Conservation (phyloP, 2,113 vertebrate genomes). For the Piaya cayana region DNA sequence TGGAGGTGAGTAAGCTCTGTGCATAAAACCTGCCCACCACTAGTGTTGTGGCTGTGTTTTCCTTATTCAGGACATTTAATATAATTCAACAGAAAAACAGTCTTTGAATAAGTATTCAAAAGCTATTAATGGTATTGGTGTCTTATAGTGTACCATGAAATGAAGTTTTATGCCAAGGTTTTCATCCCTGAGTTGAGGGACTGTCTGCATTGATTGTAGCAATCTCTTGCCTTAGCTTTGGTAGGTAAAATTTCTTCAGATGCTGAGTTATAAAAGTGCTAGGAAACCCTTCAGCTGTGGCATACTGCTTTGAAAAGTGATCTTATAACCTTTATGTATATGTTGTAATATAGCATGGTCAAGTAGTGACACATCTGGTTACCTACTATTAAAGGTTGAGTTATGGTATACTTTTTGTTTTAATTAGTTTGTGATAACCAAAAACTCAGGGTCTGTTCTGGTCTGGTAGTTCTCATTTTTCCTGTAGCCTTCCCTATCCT, state of each 20-base stretch:
- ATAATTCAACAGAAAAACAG: neutral
- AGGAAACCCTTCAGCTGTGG: constrained; percentile 50
- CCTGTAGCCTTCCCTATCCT: constrained; percentile 64
- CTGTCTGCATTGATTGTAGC: constrained; percentile 20
- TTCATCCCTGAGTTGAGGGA: constrained; percentile 20
- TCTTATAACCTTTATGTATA: constrained; percentile 65
- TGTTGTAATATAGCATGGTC: constrained; percentile 52
- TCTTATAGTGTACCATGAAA: neutral
- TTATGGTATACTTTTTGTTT: constrained; percentile 73
- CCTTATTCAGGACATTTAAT: neutral
- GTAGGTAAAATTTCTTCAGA: constrained; percentile 59
- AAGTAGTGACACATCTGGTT: constrained; percentile 73
- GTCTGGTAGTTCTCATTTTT: constrained; percentile 74
- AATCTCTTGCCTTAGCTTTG: constrained; percentile 19
- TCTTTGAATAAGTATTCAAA: neutral
- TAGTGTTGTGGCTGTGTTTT: neutral
- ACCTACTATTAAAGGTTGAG: constrained; percentile 75
- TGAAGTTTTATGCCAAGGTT: neutral
- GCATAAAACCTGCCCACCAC: neutral
- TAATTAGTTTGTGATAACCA: constrained; percentile 77
- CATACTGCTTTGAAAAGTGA: constrained; percentile 58
- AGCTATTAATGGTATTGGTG: neutral
- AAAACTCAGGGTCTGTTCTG: constrained; percentile 75
- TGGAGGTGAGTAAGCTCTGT: neutral
- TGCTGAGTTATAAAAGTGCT: constrained; percentile 58